Evolutionary conservation across 1,140 invertebrate species (phyloP).

Genomic region (Cecropterus lyciades): DNA sequence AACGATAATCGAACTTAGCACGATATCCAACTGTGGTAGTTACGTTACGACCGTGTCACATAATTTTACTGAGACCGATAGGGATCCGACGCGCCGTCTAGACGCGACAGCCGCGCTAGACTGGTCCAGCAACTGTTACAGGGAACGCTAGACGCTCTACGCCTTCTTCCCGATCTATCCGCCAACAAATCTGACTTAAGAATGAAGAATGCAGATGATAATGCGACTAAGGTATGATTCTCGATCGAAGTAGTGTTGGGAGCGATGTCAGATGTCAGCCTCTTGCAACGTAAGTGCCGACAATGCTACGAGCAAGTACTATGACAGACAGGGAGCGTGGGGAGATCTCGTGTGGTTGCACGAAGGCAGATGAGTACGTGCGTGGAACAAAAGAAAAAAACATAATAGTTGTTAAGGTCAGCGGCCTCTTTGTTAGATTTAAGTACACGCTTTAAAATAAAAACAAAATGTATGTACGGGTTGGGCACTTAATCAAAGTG

Average conservation of each 20-base stretch:
- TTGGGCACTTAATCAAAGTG: constrained; percentile 16
- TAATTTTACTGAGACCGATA: constrained; percentile 73
- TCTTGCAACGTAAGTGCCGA: constrained; percentile 46
- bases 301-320: constrained; percentile 7
- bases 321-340: constrained; percentile 18
- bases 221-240: constrained; percentile 59
- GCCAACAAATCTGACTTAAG: constrained; percentile 54
- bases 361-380: constrained; percentile 28
- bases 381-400: constrained; percentile 22
- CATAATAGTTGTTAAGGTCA: constrained; percentile 20
- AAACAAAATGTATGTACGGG: constrained; percentile 4
- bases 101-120: constrained; percentile 71
- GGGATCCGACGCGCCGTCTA: constrained; percentile 74
- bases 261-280: constrained; percentile 48
- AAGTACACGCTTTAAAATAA: constrained; percentile 12
- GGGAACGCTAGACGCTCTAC: constrained; percentile 38
- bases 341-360: constrained; percentile 30
- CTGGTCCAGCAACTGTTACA: constrained; percentile 60
- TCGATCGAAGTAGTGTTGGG: constrained; percentile 50
- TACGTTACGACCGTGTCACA: constrained; percentile 58
- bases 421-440: constrained; percentile 12
- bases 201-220: constrained; percentile 52
- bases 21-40: constrained; percentile 50
- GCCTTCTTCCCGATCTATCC: constrained; percentile 52
- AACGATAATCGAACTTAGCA: constrained; percentile 50